phyloP scores from a whole-genome alignment of 1,140 invertebrate species.

The Pseudomyrmex dendroicus region DNA sequence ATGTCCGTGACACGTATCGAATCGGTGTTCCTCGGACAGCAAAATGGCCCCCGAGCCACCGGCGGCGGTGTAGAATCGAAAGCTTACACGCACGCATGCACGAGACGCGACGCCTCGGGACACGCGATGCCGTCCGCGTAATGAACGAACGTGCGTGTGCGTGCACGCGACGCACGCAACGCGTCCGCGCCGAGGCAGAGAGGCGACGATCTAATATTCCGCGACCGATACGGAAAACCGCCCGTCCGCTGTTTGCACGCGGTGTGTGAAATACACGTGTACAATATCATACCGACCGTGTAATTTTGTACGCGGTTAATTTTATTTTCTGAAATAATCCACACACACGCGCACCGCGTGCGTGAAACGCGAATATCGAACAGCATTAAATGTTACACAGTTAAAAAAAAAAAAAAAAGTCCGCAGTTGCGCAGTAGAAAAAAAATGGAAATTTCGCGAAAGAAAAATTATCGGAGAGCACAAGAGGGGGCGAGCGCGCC shows the following conservation, averaged over 20 bases:
- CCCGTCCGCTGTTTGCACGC: conserved; percentile 38
- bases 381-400: too few species aligned
- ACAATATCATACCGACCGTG: background rate
- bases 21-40: conserved; percentile 74
- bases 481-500: background rate
- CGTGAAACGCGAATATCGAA: too few species aligned
- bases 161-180: conserved; percentile 60
- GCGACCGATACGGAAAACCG: conserved; percentile 21
- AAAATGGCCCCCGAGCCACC: conserved; percentile 79
- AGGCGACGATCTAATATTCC: conserved; percentile 32
- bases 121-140: conserved; percentile 77
- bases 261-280: conserved; percentile 1
- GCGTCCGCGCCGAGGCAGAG: background rate
- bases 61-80: conserved; percentile 43
- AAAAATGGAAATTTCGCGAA: background rate
- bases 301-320: background rate
- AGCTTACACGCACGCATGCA: conserved; percentile 62
- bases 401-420: too few species aligned
- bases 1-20: conserved; percentile 64
- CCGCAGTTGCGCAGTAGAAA: too few species aligned
- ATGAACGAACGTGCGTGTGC: conserved; percentile 65
- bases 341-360: too few species aligned
- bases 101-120: conserved; percentile 65
- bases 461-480: conserved; percentile 5
- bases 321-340: conserved; percentile 2